Base-by-base conservation (phyloP, 2,888 invertebrate genomes). In the Drosophila limbata region DNA sequence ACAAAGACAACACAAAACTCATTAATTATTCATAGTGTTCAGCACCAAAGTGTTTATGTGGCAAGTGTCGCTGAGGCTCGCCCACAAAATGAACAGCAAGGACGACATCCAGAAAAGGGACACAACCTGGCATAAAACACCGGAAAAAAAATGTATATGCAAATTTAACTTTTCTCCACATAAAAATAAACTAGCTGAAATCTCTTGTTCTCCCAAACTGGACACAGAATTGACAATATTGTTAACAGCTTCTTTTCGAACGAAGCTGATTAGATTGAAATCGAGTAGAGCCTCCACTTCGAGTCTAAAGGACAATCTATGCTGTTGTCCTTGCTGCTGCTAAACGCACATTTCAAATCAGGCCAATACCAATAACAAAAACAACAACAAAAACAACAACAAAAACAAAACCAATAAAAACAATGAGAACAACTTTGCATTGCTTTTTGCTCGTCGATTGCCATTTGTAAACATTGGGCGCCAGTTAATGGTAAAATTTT, bases 21-120 rank as follows among this genome's bases (percentile, higher is more conserved):
- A 88, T 85, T 85, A 81, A 76, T 85, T 85, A 85, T 85, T 85
- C 85, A 85, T 85, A 70, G 86, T 80, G 78, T 76, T 85, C 81
- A 79, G 75, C 70, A 81, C 66, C 71, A 80, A 85, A 85, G 84
- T 84, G 88, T 87, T 87, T 84, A 80, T 85, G 84, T 74, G 79
- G 75, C 81, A 71, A 70, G 61, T 57, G 64, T 55, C 62, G 53
- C 69, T 60, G 65, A 59, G 73, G 31, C 73, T 75, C 37, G 66
- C 69, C 77, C 77, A 75, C 79, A 85, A 85, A 81, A 78, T 86
- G 82, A 71, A 73, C 64, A 71, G 57, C 63, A 69, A 67, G 66
- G 63, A 67, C 57, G 57, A 50, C 21, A 39, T 21, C 31, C 57
- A 42, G 39, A 35, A 65, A 35, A 40, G 19, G 31, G 45, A 56